A percentile compares a stretch with the other conserved stretches of the same genome.
Evolutionary conservation across 2,888 invertebrate genomes (phyloP).

Genomic region (Terebella lapidaria): DNA sequence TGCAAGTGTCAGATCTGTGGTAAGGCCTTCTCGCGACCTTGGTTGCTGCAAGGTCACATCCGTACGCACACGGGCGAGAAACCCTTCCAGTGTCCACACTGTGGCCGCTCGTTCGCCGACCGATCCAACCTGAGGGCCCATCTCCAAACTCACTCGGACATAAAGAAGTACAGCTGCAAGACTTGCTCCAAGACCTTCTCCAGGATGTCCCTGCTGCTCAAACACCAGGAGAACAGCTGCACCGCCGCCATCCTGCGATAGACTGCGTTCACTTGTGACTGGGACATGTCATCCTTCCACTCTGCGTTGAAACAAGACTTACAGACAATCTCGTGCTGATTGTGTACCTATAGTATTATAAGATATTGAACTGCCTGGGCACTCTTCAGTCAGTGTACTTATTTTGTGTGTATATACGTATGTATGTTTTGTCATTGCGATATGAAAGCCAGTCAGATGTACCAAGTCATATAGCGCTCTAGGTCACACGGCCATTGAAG

Average conservation of each 20-base stretch:
- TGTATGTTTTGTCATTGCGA: no score
- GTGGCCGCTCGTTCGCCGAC: constrained; percentile 93
- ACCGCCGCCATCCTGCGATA: neutral
- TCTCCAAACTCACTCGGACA: constrained; percentile 95
- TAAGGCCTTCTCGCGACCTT: constrained; percentile 94
- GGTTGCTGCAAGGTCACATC: constrained; percentile 95
- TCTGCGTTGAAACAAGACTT: no score
- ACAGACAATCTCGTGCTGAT: no score
- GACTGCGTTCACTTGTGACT: no score
- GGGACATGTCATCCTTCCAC: no score
- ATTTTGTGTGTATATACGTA: no score
- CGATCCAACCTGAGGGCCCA: constrained; percentile 92
- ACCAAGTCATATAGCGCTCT: no score
- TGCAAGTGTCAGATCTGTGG: constrained; percentile 95
- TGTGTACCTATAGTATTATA: no score
- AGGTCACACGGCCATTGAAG: no score
- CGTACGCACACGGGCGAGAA: constrained; percentile 97
- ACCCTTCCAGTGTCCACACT: constrained; percentile 91
- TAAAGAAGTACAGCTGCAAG: constrained; percentile 93
- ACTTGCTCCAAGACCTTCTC: constrained; percentile 93
- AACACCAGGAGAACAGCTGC: constrained; percentile 87
- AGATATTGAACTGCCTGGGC: no score
- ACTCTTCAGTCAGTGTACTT: no score
- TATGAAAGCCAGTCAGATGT: no score
- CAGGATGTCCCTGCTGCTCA: constrained; percentile 88